phyloP scores from a whole-genome alignment of 2,113 vertebrate genomes.

The Nothoprocta pentlandii region DNA sequence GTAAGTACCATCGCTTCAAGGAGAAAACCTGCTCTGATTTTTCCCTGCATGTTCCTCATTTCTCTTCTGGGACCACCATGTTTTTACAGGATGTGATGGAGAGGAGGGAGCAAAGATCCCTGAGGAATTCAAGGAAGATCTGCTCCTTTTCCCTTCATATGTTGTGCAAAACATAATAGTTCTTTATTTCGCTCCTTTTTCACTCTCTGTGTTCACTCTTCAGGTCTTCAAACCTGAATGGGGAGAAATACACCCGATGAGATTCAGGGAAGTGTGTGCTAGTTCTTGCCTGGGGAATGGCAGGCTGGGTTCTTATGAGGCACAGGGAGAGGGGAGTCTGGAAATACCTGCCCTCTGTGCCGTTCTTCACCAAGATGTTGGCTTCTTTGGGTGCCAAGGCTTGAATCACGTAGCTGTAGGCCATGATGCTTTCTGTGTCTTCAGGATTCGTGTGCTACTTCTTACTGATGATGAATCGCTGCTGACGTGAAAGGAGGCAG shows the following conservation, averaged over 20 bases:
- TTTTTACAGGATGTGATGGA: neutral
- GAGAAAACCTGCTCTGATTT: neutral
- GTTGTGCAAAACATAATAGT: neutral
- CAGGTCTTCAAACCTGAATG: neutral
- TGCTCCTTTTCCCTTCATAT: neutral
- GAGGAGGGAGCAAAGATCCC: neutral
- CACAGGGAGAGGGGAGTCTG: neutral
- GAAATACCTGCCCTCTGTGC: neutral
- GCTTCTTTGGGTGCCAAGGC: neutral
- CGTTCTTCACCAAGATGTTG: neutral
- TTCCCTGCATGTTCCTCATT: neutral
- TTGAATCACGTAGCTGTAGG: neutral
- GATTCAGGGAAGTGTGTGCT: neutral
- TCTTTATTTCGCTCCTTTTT: neutral
- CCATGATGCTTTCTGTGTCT: neutral
- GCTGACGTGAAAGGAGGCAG: neutral
- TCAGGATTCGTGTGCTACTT: neutral
- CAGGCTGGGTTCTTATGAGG: neutral
- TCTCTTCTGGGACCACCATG: neutral
- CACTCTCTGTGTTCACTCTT: neutral
- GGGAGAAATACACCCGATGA: fast-evolving
- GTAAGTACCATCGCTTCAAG: neutral
- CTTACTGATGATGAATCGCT: neutral
- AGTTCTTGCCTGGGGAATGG: neutral
- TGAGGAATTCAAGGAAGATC: neutral